A percentile compares a stretch with the other conserved stretches of the same genome.
phyloP scores from a whole-genome alignment of 2,113 vertebrate species.

The Tylochromis polylepis region DNA sequence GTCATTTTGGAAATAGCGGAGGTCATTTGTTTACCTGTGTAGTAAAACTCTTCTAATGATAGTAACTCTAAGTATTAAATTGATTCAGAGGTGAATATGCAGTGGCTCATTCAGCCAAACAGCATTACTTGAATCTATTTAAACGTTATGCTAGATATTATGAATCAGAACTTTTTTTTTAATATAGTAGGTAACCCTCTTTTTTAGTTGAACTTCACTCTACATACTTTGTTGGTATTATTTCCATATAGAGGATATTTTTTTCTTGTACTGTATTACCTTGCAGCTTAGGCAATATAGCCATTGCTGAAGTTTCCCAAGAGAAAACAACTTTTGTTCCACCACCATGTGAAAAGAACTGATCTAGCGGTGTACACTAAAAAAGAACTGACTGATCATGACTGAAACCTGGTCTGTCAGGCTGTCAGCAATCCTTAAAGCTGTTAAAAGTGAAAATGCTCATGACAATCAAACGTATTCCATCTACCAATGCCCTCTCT shows the following conservation, averaged over 20 bases:
- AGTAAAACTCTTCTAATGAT: neutral
- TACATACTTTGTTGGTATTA: neutral
- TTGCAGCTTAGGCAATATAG: neutral
- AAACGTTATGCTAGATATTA: neutral
- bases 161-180: neutral
- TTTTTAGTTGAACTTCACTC: neutral
- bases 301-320: slow-evolving; percentile 29
- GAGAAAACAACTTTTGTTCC: slow-evolving; percentile 34
- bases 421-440: slow-evolving; percentile 40
- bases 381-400: slow-evolving; percentile 50
- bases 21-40: neutral
- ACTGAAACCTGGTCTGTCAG: slow-evolving; percentile 52
- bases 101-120: neutral
- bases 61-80: neutral
- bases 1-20: slow-evolving; percentile 17
- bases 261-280: neutral
- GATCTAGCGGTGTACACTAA: slow-evolving; percentile 26
- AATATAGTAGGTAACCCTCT: neutral
- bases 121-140: neutral
- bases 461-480: slow-evolving; percentile 31
- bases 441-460: slow-evolving; percentile 22
- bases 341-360: slow-evolving; percentile 12
- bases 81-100: neutral
- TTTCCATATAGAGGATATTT: neutral
- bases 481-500: slow-evolving; percentile 6